Percentiles rank a stretch among this genome's conserved stretches.
These are phyloP conservation scores for Heterohyrax brucei DNA, from an alignment of 2,797 vertebrate species.

Conservation along the genomic window DNA sequence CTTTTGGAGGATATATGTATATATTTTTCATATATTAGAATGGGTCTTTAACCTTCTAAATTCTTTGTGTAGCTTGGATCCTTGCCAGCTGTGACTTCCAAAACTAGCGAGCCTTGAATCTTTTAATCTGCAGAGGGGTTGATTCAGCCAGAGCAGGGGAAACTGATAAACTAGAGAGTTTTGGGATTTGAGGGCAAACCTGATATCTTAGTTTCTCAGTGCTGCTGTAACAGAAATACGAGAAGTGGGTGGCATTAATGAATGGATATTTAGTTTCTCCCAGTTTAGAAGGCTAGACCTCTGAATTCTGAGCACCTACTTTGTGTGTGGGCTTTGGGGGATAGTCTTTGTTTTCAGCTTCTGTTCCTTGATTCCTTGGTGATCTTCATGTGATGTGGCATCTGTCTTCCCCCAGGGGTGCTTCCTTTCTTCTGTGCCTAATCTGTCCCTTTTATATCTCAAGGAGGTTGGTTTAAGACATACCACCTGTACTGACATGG, in stretches of 20 bases:
- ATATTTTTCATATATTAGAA: not conserved
- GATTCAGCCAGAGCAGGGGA: not conserved
- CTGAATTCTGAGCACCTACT: not conserved
- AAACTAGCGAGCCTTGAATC: not conserved
- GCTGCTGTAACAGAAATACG: not conserved
- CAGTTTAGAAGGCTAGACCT: not conserved
- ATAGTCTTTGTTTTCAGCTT: not conserved
- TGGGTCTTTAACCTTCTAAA: not conserved
- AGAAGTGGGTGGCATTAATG: not conserved
- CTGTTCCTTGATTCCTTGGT: not conserved
- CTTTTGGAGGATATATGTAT: not conserved
- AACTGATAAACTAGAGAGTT: not conserved
- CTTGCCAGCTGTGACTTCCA: not conserved
- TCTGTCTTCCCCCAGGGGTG: no score
- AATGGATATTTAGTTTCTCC: not conserved
- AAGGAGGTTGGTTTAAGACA: no score
- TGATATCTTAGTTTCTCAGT: not conserved
- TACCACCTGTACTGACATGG: no score
- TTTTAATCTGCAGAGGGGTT: not conserved
- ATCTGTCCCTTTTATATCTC: no score
- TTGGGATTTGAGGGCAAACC: not conserved
- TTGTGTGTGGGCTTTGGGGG: not conserved
- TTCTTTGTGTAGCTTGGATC: conserved; percentile 18
- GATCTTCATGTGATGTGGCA: not conserved
- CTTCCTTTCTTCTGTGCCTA: no score